Evolutionary conservation across 2,113 vertebrate genomes (phyloP).

Genomic region (Oryzias javanicus): DNA sequence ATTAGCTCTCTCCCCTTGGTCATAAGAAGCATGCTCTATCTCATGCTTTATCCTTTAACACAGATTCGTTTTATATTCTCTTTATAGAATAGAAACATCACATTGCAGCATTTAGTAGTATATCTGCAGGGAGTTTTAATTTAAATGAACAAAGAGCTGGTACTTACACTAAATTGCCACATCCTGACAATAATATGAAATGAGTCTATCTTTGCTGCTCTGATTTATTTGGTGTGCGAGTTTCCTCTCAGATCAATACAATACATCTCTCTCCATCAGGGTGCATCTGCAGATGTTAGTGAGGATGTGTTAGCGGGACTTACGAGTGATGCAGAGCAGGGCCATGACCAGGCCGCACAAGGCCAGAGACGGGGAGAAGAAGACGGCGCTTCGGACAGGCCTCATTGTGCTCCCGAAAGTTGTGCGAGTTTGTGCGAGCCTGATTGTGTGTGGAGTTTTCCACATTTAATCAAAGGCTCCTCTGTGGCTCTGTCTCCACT

Average conservation of each 20-base stretch:
- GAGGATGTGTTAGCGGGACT: conserved; percentile 50
- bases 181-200: conserved; percentile 5
- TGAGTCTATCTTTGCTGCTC: conserved; percentile 8
- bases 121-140: conserved; percentile 16
- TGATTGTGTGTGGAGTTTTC: conserved; percentile 14
- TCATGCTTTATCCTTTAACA: conserved; percentile 35
- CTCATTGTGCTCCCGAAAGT: conserved; percentile 74
- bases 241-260: conserved; percentile 26
- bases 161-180: background rate
- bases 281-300: conserved; percentile 9
- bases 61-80: conserved; percentile 20
- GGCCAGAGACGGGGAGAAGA: conserved; percentile 49
- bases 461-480: conserved; percentile 72
- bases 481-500: conserved; percentile 68
- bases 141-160: conserved; percentile 18
- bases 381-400: conserved; percentile 64
- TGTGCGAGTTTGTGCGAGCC: conserved; percentile 20
- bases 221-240: conserved; percentile 21
- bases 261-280: conserved; percentile 28
- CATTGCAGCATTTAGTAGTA: conserved; percentile 8
- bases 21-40: conserved; percentile 7
- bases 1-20: conserved; percentile 7
- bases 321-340: conserved; percentile 74
- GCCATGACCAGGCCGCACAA: conserved; percentile 63
- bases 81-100: conserved; percentile 15